Evolutionary conservation across 2,113 vertebrate species (phyloP).

Genomic region (Naja naja): DNA sequence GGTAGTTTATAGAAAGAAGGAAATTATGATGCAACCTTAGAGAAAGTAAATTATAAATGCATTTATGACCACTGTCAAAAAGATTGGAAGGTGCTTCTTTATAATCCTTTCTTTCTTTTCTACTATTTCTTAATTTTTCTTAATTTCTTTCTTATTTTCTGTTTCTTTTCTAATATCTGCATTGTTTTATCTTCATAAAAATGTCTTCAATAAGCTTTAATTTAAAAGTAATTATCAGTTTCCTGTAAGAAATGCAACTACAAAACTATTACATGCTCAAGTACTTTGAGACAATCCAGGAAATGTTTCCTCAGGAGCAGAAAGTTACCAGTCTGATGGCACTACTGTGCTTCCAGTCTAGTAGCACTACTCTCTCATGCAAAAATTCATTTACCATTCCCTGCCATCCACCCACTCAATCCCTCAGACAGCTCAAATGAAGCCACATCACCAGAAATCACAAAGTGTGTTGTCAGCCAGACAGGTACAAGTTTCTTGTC

Average conservation of each 20-base stretch:
- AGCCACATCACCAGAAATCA: background rate
- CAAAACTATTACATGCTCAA: background rate
- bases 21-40: background rate
- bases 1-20: background rate
- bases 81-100: background rate
- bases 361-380: background rate
- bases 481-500: background rate
- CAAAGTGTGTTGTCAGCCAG: background rate
- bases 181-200: background rate
- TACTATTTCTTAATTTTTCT: background rate
- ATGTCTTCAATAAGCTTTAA: background rate
- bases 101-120: background rate
- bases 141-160: background rate
- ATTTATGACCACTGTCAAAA: background rate
- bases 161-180: background rate
- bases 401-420: background rate
- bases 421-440: background rate
- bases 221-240: background rate
- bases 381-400: background rate
- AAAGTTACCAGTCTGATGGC: background rate
- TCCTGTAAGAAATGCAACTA: background rate
- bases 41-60: background rate
- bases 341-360: background rate
- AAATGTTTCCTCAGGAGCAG: background rate
- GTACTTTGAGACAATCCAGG: background rate